Conservation (phyloP, 2,113 vertebrate species). For the Malurus elegans region DNA sequence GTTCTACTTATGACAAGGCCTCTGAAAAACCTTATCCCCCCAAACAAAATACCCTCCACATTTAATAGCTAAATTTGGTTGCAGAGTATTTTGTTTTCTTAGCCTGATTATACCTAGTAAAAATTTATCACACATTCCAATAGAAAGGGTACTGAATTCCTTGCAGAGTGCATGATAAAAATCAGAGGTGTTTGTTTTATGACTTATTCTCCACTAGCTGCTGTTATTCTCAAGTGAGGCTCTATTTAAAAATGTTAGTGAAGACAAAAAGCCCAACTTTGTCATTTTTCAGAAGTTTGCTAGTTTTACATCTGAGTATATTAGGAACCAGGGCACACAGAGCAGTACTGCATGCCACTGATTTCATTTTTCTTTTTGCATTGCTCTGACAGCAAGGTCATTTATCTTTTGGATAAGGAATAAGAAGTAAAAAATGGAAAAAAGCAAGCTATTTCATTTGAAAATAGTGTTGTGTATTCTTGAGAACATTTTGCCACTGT, state of each 20-base stretch:
- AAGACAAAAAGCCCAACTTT: neutral
- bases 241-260: neutral
- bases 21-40: neutral
- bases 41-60: neutral
- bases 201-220: neutral
- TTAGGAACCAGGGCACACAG: neutral
- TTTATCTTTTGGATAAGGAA: conserved; percentile 8
- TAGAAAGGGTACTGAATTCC: neutral
- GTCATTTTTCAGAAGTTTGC: neutral
- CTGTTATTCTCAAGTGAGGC: neutral
- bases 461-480: neutral
- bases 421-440: neutral
- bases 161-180: neutral
- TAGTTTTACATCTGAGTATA: neutral
- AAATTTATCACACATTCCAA: neutral
- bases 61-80: neutral
- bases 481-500: neutral
- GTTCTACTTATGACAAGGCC: neutral
- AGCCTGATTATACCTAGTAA: neutral
- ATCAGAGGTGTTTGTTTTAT: neutral
- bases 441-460: neutral
- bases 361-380: conserved; percentile 27
- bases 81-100: neutral
- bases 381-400: conserved; percentile 16
- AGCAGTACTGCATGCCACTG: neutral